Evolutionary conservation across 2,797 vertebrate genomes (phyloP).

Genomic region (Carcharodon carcharias): DNA sequence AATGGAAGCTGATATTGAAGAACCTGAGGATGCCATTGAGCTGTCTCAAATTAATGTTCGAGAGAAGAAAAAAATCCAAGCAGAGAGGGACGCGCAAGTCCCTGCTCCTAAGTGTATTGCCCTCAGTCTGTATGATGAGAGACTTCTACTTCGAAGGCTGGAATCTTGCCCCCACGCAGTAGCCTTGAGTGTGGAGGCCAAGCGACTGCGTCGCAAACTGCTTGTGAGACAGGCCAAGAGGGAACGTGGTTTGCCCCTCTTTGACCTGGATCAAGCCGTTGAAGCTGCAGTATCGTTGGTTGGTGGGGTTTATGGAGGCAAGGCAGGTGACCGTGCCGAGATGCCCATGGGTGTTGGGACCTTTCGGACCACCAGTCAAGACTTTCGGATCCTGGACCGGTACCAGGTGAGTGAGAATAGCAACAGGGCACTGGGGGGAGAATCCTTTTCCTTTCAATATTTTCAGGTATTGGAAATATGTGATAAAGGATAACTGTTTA

Average conservation of each 20-base stretch:
- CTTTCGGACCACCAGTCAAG: slow-evolving; percentile 74
- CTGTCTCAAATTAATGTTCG: slow-evolving; percentile 40
- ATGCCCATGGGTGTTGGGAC: slow-evolving; percentile 51
- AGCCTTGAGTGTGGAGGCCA: slow-evolving; percentile 78
- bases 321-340: slow-evolving; percentile 55
- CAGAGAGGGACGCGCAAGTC: slow-evolving; percentile 52
- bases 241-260: slow-evolving; percentile 78
- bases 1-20: slow-evolving; percentile 60
- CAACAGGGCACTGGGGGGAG: neutral
- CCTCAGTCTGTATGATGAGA: slow-evolving; percentile 83
- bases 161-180: slow-evolving; percentile 76
- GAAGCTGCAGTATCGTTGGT: slow-evolving; percentile 77
- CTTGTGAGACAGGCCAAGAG: slow-evolving; percentile 80
- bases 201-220: slow-evolving; percentile 78
- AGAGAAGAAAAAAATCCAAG: slow-evolving; percentile 56
- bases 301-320: slow-evolving; percentile 74
- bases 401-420: slow-evolving; percentile 79
- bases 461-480: neutral
- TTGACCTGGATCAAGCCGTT: slow-evolving; percentile 80
- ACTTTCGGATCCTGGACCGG: slow-evolving; percentile 83
- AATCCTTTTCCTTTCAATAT: neutral
- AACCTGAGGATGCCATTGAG: slow-evolving; percentile 40
- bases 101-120: slow-evolving; percentile 52
- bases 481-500: neutral
- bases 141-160: slow-evolving; percentile 73